Percentiles rank a stretch among this genome's conserved stretches.
Evolutionary conservation across 2,797 vertebrate genomes (phyloP).

Genomic region (Oreortyx pictus): DNA sequence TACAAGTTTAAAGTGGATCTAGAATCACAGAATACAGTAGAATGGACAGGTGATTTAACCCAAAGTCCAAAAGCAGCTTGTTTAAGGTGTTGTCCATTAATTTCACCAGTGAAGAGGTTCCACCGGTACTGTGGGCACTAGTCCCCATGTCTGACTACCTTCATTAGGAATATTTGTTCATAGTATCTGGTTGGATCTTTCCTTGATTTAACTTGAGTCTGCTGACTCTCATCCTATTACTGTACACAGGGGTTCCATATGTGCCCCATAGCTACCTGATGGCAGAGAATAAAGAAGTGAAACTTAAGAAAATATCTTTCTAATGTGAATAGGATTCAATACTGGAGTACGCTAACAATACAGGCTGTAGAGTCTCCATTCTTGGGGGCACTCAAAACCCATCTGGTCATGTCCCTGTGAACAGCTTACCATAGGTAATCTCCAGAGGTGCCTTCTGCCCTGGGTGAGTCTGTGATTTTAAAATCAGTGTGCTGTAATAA

Average conservation of each 20-base stretch:
- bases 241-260: neutral
- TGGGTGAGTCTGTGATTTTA: neutral
- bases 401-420: neutral
- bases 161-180: accelerated
- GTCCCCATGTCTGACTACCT: neutral
- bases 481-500: neutral
- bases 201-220: neutral
- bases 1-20: neutral
- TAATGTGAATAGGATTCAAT: neutral
- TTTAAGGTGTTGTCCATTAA: neutral
- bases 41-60: neutral
- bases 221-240: accelerated
- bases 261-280: neutral
- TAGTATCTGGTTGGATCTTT: neutral
- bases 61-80: neutral
- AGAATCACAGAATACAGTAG: neutral
- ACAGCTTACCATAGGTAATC: neutral
- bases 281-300: neutral
- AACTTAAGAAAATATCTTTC: neutral
- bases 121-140: accelerated
- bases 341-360: neutral
- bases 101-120: neutral
- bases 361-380: neutral
- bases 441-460: neutral
- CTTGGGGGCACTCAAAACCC: neutral